Evolutionary conservation across 2,888 invertebrate genomes (phyloP), one percentile per base, ranked within the genome.

Genomic region (Chaetoderma sp.): DNA sequence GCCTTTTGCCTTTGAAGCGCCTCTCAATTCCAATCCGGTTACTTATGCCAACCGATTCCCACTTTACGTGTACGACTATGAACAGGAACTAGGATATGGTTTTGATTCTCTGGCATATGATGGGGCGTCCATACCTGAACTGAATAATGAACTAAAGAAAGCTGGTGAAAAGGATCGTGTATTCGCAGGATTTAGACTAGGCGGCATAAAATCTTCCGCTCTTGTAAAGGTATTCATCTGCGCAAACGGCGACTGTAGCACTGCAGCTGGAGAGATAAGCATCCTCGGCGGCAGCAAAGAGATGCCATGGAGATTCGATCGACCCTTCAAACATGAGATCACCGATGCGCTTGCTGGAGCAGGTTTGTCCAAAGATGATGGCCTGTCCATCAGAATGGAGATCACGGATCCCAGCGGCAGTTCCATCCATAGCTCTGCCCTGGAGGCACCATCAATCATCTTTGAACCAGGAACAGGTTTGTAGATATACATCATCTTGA

Each of bases 1-100:
- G 39, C 73, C 73, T 8, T 73, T 73, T 56, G 65, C 66, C 2
- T 73, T 73, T 47, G 42, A 42, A 18, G 54, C 73, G 0, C 71
- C 73, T 1, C 63, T 66, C 30, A 71, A 71, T 64, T 65, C 65
- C 59, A 65, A 73, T 55, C 59, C 58, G 25, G 68, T 67, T 59
- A 73, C 71, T 0, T 49, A 57, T 32, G 10, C 21, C 16, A 60
- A 73, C 62, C 55, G 71, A 32, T 49, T 52, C 8, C 70, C 73
- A 2, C 60, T 58, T 6, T 32, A 70, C 36, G 21, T 73, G 21
- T 73, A 73, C 50, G 70, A 71, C 55, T 71, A 73, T 30, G 70
- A 73, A 42, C 18, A 49, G 8, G 70, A 60, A 16, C 64, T 73
- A 8, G 56, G 49, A 0, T 73, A 73, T 60, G 58, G 58, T 21